phyloP scores from a whole-genome alignment of 2,888 invertebrate genomes.

The Xylota segnis region DNA sequence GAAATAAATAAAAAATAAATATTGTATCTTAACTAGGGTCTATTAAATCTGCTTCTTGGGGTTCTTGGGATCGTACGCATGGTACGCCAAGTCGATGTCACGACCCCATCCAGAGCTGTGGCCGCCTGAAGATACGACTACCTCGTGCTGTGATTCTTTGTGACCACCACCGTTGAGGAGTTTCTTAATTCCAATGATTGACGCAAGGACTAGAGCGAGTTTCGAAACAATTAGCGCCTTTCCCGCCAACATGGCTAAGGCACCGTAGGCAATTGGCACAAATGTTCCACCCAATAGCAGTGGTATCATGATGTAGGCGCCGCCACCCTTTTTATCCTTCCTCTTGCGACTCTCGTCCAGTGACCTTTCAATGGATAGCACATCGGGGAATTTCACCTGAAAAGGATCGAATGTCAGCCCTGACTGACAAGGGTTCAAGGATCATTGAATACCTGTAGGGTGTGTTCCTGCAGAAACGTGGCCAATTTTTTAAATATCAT shows the following conservation, averaged over 20 bases:
- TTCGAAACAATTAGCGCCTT: constrained; percentile 94
- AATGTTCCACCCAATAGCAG: constrained; percentile 92
- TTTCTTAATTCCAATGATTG: constrained; percentile 94
- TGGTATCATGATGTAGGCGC: constrained; percentile 91
- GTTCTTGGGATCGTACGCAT: constrained; percentile 84
- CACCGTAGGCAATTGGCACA: constrained; percentile 93
- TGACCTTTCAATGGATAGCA: constrained; percentile 87
- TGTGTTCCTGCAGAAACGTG: constrained; percentile 91
- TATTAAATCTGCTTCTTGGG: constrained; percentile 78
- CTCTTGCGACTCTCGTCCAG: constrained; percentile 88
- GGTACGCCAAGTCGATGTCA: constrained; percentile 87
- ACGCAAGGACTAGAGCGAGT: constrained; percentile 92
- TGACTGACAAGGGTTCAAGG: neutral
- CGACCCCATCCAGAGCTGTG: constrained; percentile 91
- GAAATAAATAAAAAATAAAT: constrained; percentile 51
- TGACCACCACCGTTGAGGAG: constrained; percentile 89
- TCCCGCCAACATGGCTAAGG: constrained; percentile 92
- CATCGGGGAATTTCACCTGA: constrained; percentile 91
- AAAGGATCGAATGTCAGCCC: constrained; percentile 73
- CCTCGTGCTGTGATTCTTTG: constrained; percentile 88
- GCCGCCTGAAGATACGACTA: constrained; percentile 89
- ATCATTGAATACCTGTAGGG: constrained; percentile 87
- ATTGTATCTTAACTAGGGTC: neutral
- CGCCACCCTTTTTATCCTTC: constrained; percentile 87
- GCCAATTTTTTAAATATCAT: constrained; percentile 91